A percentile compares a stretch with the other conserved stretches of the same genome.
These are phyloP conservation scores for Phanerotoma sp. DNA, from an alignment of 2,888 invertebrate genomes.

Conservation along the genomic window DNA sequence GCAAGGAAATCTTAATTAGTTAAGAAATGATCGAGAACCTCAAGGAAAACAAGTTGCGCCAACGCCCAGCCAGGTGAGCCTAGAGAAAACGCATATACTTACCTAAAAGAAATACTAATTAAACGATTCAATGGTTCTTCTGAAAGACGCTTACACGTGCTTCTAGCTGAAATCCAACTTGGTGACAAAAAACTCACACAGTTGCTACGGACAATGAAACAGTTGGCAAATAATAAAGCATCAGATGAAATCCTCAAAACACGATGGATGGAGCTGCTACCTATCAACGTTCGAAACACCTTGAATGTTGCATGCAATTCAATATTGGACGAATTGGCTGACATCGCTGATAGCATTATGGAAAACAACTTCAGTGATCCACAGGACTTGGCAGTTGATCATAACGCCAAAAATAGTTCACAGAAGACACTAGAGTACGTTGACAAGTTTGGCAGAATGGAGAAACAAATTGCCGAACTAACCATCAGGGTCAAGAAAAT, in stretches of 20 bases:
- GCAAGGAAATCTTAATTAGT: too few relatives aligned
- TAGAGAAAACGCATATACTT: background rate
- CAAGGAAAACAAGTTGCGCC: too few relatives aligned
- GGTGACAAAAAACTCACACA: too few relatives aligned
- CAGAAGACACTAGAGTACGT: background rate
- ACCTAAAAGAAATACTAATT: background rate
- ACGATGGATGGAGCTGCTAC: too few relatives aligned
- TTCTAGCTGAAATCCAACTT: conserved; percentile 24
- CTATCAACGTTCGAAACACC: conserved; percentile 6
- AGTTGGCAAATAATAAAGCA: conserved; percentile 22
- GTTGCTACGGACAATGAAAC: conserved; percentile 27
- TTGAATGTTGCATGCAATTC: conserved; percentile 6
- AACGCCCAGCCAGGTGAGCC: too few relatives aligned
- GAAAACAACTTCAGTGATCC: conserved; percentile 8
- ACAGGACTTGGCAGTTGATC: background rate
- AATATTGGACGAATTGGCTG: conserved; percentile 14
- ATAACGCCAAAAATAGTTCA: background rate
- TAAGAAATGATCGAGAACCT: too few relatives aligned
- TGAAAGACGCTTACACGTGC: conserved; percentile 13
- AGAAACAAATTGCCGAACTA: background rate
- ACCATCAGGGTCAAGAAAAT: background rate
- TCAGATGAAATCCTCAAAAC: conserved; percentile 27
- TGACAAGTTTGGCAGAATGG: background rate
- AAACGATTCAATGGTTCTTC: background rate
- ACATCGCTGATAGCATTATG: conserved; percentile 18